Base-by-base conservation (phyloP, 1,140 invertebrate species). In the Drosophila albomicans region DNA sequence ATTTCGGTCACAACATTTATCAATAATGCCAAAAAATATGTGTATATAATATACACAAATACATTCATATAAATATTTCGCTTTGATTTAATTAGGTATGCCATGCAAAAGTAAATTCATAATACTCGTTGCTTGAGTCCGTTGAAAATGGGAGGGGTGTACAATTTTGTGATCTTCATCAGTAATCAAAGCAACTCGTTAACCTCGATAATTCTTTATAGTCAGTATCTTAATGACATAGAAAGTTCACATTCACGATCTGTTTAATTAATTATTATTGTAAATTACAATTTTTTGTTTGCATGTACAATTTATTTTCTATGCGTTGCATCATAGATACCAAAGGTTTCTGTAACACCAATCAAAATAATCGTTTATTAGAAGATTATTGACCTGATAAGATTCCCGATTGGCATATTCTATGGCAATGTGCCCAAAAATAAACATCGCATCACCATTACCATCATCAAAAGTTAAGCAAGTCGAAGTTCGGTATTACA, bases 21-120 rank as follows among this genome's bases (percentile, higher is more conserved):
- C 82, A 87, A 88, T 82, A 88, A 87, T 68, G 80, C 79, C 84
- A 84, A 87, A 75, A 81, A 70, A 58, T 57, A 48, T 71, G 43
- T 74, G 46, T 63, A 38, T 45, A 68, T 32, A 80, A 75, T 71
- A 16, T 79, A 52, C 20, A 16, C 71, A 76, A 77, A 69, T 64
- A 38, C 16, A 56, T 71, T 65, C 70, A 15, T 58, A 48, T 52
- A 75, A 64, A 56, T 54, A 69, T 32, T 58, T 58, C 6, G 35
- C 13, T 43, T 28, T 16, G 32, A 57, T 43, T 48, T 75, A 75
- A 75, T 78, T 71, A 70, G 51, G 43, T 66, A 75, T 75, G 62
- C 49, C 76, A 66, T 70, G 72, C 72, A 75, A 57, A 25, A 66
- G 61, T 48, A 51, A 51, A 46, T 51, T 67, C 41, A 45, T 59